Base-by-base conservation (phyloP, 2,113 vertebrate genomes). In the Gavialis gangeticus region DNA sequence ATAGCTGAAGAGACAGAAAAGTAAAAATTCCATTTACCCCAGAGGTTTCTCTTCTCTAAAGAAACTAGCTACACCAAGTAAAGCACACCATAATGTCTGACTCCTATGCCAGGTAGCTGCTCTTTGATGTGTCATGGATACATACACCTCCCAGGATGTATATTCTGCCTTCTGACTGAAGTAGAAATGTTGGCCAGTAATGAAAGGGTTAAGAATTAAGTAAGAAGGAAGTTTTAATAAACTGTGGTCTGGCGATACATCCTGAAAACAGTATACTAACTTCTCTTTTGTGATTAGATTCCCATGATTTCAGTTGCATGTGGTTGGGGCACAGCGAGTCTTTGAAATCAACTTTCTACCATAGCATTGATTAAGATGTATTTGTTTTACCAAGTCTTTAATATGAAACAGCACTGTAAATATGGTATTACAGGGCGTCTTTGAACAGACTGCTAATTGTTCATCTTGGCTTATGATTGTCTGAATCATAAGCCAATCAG, bases 161-260 rank as follows among this genome's bases (percentile, higher is more conserved):
- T 34, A 34, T 34, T 34, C 34, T 34, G 34, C 34, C 34, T 90
- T 76, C 18, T 55, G 73, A 37, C 6, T 30, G 25, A 28, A 6
- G 21, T 7, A 69, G 55, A 79, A 87, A 34, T 30, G 21, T 19
- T 59, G 19, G 60, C 58, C n/a, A 58, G 13, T 66, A 81, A 77
- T 1, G 25, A n/a, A 82, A 27, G 4, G 3, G 11, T 4, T 37
- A 59, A 69, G n/a, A 19, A 9, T 2, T 79, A 12, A 2, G 3
- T 56, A 63, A 82, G 54, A 54, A 82, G 30, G 3, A 4, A 34
- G n/a, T 1, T 79, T 67, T 73, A 83, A 66, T 55, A 67, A 87
- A 1, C 6, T 9, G 2, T 5, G 5, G 10, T 2, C 75, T 22
- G 1, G 25, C 77, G 34, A 11, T 69, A 55, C 14, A 60, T 12